Evolutionary conservation across 2,888 invertebrate species (phyloP).

Genomic region (Strigamia maritima): DNA sequence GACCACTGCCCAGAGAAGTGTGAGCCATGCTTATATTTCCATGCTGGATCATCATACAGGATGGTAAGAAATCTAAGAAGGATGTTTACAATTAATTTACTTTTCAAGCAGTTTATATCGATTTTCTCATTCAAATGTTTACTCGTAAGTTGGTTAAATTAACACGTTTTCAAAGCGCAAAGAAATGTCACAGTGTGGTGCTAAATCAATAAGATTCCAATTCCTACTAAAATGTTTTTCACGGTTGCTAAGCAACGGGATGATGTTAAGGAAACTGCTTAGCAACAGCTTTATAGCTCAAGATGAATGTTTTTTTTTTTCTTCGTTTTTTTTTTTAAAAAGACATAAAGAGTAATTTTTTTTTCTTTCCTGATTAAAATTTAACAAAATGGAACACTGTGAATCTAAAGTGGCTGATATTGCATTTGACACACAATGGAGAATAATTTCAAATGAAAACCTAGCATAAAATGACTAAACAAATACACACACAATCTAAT

Average conservation of each 20-base stretch:
- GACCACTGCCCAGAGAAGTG: slow-evolving; percentile 78
- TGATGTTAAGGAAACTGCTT: slow-evolving; percentile 13
- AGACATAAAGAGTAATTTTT: too few relatives aligned
- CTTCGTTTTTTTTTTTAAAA: not conserved
- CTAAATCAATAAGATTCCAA: slow-evolving; percentile 8
- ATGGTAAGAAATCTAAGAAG: slow-evolving; percentile 60
- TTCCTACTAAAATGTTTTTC: slow-evolving; percentile 12
- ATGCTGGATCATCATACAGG: slow-evolving; percentile 93
- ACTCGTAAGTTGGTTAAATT: slow-evolving; percentile 27
- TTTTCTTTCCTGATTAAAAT: not conserved
- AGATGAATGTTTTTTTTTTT: not conserved
- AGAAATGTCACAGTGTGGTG: not conserved
- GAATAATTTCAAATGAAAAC: too few relatives aligned
- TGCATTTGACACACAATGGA: too few relatives aligned
- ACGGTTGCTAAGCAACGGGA: not conserved
- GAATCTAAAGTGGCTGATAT: too few relatives aligned
- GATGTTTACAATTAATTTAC: not conserved
- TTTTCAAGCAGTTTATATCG: not conserved
- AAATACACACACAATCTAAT: too few relatives aligned
- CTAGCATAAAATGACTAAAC: too few relatives aligned
- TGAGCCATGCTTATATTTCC: slow-evolving; percentile 85
- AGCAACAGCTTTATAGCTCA: not conserved
- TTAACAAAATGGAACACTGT: not conserved
- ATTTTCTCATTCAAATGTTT: too few relatives aligned
- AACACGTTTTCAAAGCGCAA: not conserved